phyloP scores from a whole-genome alignment of 2,113 vertebrate genomes.

The Atrichornis clamosus region DNA sequence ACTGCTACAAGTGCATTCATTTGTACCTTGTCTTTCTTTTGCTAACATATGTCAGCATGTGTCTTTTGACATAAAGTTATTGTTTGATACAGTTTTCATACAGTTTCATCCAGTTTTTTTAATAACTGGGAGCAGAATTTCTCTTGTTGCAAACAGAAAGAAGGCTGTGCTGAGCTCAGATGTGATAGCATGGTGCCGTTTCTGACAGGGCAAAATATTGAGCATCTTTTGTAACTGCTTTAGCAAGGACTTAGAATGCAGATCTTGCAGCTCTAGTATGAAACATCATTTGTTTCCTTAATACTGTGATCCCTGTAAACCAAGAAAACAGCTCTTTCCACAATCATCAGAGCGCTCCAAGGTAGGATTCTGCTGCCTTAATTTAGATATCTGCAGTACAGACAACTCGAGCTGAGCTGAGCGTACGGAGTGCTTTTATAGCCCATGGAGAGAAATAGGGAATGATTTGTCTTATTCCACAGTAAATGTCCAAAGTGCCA shows the following conservation, averaged over 20 bases:
- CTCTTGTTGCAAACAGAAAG: neutral
- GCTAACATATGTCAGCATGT: neutral
- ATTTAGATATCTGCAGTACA: neutral
- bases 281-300: neutral
- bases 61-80: neutral
- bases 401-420: neutral
- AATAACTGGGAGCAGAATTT: neutral
- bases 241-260: neutral
- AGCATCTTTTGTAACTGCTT: neutral
- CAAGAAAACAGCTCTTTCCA: neutral
- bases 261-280: neutral
- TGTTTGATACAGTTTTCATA: neutral
- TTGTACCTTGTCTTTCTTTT: neutral
- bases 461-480: slow-evolving; percentile 34
- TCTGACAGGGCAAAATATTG: neutral
- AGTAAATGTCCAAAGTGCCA: neutral
- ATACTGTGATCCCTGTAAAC: neutral
- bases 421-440: neutral
- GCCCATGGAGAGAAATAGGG: slow-evolving; percentile 20
- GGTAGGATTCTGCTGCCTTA: neutral
- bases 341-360: neutral
- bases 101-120: neutral
- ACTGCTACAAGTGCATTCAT: neutral
- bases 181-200: neutral
- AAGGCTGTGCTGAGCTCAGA: neutral